Percentiles rank a stretch among this genome's conserved stretches.
phyloP scores from a whole-genome alignment of 2,888 invertebrate genomes.

The Lottia gigantea region DNA sequence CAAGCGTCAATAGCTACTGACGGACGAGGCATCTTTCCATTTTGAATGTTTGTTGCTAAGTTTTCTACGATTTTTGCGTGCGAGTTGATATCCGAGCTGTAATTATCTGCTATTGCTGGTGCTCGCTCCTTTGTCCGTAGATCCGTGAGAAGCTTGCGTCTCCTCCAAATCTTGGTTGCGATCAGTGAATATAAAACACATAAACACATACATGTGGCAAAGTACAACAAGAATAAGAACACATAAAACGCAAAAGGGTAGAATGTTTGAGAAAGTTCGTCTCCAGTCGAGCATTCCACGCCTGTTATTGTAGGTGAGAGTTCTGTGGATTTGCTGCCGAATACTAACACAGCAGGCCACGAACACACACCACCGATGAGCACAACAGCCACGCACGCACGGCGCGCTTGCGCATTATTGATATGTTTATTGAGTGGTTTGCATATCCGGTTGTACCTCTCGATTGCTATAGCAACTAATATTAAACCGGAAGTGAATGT shows the following conservation, averaged over 20 bases:
- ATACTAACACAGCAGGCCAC: slow-evolving; percentile 26
- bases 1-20: not conserved
- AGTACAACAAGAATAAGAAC: slow-evolving; percentile 26
- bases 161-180: slow-evolving; percentile 28
- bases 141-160: slow-evolving; percentile 27
- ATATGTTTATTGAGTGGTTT: slow-evolving; percentile 27
- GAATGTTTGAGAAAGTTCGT: slow-evolving; percentile 14
- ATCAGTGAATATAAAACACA: slow-evolving; percentile 27
- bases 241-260: slow-evolving; percentile 23
- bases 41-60: not conserved
- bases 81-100: not conserved
- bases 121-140: slow-evolving; percentile 14
- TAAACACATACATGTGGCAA: slow-evolving; percentile 23
- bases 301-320: not conserved
- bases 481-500: slow-evolving; percentile 30
- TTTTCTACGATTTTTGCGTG: not conserved
- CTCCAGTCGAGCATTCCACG: slow-evolving; percentile 18
- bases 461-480: slow-evolving; percentile 35
- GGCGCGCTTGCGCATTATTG: slow-evolving; percentile 20
- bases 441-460: slow-evolving; percentile 34
- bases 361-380: slow-evolving; percentile 26
- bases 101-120: not conserved
- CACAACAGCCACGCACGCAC: slow-evolving; percentile 25
- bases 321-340: slow-evolving; percentile 20
- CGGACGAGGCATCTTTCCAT: not conserved